These are phyloP conservation scores for Loripinus fragilis DNA, from an alignment of 2,888 invertebrate genomes.

Conservation along the genomic window DNA sequence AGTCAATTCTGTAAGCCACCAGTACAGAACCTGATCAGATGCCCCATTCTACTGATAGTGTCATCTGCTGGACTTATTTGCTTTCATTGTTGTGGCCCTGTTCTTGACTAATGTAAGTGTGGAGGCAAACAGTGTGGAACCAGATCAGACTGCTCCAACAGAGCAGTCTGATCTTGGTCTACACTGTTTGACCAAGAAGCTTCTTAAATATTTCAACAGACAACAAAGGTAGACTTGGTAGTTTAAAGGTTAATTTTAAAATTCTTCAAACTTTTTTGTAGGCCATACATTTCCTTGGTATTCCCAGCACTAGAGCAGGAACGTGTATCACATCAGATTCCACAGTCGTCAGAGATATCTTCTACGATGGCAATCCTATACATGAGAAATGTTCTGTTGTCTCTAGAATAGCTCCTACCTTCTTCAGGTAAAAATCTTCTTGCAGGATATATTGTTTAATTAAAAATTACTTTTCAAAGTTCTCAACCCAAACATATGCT, in stretches of 20 bases:
- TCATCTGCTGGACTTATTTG: too few species aligned
- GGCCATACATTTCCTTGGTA: conserved; percentile 83
- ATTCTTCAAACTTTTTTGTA: conserved; percentile 48
- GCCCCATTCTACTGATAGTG: too few species aligned
- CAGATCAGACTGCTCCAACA: not conserved
- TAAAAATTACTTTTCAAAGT: too few species aligned
- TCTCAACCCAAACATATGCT: too few species aligned
- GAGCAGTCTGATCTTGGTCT: not conserved
- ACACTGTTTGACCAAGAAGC: not conserved
- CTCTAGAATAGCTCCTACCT: conserved; percentile 86
- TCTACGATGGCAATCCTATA: conserved; percentile 86
- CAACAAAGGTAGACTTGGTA: too few species aligned
- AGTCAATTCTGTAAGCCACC: too few species aligned
- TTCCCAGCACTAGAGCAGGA: conserved; percentile 85
- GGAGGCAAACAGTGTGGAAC: not conserved
- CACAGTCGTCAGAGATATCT: conserved; percentile 86
- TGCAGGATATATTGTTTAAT: too few species aligned
- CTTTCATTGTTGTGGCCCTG: conserved; percentile 4
- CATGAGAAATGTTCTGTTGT: conserved; percentile 86
- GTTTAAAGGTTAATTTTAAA: too few species aligned
- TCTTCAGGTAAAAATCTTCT: conserved; percentile 82
- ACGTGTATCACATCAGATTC: conserved; percentile 87
- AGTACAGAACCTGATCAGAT: too few species aligned
- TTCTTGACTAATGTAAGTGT: too few species aligned
- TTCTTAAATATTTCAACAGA: too few species aligned